Conservation (phyloP, 1,140 invertebrate species). For the Propsilocerus akamusi region DNA sequence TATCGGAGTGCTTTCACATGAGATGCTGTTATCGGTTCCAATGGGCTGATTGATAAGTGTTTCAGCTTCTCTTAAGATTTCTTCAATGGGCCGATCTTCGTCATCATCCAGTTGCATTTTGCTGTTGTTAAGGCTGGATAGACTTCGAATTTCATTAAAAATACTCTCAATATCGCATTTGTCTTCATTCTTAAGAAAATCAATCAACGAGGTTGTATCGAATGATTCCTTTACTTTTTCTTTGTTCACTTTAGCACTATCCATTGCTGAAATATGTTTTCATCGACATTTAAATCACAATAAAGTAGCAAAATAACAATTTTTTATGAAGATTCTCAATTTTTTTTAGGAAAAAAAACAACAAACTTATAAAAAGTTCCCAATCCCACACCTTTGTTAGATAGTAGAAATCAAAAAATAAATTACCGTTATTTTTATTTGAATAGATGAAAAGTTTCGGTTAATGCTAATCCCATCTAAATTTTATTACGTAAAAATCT, state of each 20-base stretch:
- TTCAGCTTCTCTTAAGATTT: slow-evolving; percentile 20
- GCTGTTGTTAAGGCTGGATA: slow-evolving; percentile 15
- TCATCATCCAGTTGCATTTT: neutral
- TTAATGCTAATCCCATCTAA: too few species aligned
- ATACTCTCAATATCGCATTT: slow-evolving; percentile 21
- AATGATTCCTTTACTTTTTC: neutral
- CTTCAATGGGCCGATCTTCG: slow-evolving; percentile 19
- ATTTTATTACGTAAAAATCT: too few species aligned
- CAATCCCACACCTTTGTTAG: too few species aligned
- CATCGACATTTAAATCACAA: too few species aligned
- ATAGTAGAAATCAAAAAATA: too few species aligned
- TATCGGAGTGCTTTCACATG: neutral
- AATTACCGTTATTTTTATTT: too few species aligned
- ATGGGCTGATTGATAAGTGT: slow-evolving; percentile 11
- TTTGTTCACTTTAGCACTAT: neutral
- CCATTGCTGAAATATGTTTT: neutral
- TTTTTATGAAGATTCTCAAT: too few species aligned
- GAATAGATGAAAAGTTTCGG: too few species aligned
- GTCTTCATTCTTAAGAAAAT: slow-evolving; percentile 20
- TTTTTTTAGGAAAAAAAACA: too few species aligned
- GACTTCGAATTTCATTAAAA: slow-evolving; percentile 21
- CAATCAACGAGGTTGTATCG: slow-evolving; percentile 19
- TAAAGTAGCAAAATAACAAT: too few species aligned
- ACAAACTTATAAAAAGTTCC: too few species aligned
- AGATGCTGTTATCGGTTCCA: neutral